Evolutionary conservation across 2,888 invertebrate species (phyloP).

Genomic region (Artemia sinica): DNA sequence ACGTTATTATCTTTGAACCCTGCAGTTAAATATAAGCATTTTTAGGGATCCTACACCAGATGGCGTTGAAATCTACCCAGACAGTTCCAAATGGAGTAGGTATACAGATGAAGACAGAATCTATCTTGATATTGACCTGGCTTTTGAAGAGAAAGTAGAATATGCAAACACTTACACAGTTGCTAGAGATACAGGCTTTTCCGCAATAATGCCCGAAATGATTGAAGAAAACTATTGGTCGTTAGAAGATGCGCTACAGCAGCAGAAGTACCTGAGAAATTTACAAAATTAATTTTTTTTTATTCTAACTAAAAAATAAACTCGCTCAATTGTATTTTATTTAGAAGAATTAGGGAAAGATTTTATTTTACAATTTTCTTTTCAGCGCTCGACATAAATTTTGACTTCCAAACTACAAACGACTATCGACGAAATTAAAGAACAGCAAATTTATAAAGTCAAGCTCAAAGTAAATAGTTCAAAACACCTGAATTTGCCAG

Average conservation of each 20-base stretch:
- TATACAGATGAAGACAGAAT: slow-evolving; percentile 14
- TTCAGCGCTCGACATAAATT: too few species aligned
- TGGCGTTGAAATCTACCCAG: slow-evolving; percentile 15
- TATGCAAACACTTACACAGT: slow-evolving; percentile 19
- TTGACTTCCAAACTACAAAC: too few species aligned
- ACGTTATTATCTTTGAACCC: too few species aligned
- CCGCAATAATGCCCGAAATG: not conserved
- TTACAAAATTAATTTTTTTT: not conserved
- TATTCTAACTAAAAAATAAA: too few species aligned
- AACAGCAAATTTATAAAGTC: too few species aligned
- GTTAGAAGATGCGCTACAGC: not conserved
- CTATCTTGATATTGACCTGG: slow-evolving; percentile 16
- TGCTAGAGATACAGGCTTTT: slow-evolving; percentile 15
- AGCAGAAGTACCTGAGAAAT: not conserved
- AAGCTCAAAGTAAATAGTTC: too few species aligned
- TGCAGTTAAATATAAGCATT: too few species aligned
- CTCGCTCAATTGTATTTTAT: too few species aligned
- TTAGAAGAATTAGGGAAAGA: too few species aligned
- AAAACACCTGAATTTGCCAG: too few species aligned
- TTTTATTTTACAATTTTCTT: too few species aligned
- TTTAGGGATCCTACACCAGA: slow-evolving; percentile 20
- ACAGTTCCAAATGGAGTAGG: slow-evolving; percentile 15
- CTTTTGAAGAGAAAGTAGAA: slow-evolving; percentile 12
- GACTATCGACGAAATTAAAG: too few species aligned
- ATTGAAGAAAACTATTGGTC: slow-evolving; percentile 5